Evolutionary conservation across 2,113 vertebrate species (phyloP).

Genomic region (Elgaria multicarinata): DNA sequence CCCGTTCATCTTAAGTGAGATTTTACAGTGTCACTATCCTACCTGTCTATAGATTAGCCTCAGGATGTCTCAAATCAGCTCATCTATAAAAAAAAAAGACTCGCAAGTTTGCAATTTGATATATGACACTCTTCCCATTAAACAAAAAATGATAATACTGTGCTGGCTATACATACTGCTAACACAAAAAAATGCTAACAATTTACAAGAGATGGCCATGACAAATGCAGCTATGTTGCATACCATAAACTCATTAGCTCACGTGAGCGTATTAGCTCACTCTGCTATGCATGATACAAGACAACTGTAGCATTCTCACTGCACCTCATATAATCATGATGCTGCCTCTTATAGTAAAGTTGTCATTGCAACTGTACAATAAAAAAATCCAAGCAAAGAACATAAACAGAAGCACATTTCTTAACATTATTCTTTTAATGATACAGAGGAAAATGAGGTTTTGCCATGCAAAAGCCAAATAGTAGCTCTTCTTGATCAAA

Average conservation of each 20-base stretch:
- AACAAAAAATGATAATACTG: neutral
- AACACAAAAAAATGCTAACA: neutral
- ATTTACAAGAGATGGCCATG: neutral
- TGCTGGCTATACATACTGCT: neutral
- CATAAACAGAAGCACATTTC: neutral
- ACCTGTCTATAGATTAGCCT: neutral
- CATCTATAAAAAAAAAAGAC: neutral
- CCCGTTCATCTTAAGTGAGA: neutral
- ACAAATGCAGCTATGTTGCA: neutral
- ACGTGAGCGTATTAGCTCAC: too few species aligned
- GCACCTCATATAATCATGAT: neutral
- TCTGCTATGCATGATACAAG: neutral
- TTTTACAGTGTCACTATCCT: neutral
- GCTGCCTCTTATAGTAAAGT: neutral
- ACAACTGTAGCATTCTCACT: neutral
- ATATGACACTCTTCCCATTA: neutral
- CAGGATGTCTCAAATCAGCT: neutral
- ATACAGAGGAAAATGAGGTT: neutral
- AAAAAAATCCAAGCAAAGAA: neutral
- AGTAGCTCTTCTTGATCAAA: slow-evolving; percentile 26
- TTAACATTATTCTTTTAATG: neutral
- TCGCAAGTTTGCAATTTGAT: neutral
- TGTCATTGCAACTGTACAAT: neutral
- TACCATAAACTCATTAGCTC: neutral
- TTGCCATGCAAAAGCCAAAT: neutral